These are phyloP conservation scores for Hypomecis atomaria DNA, from an alignment of 2,888 invertebrate species.

Conservation along the genomic window DNA sequence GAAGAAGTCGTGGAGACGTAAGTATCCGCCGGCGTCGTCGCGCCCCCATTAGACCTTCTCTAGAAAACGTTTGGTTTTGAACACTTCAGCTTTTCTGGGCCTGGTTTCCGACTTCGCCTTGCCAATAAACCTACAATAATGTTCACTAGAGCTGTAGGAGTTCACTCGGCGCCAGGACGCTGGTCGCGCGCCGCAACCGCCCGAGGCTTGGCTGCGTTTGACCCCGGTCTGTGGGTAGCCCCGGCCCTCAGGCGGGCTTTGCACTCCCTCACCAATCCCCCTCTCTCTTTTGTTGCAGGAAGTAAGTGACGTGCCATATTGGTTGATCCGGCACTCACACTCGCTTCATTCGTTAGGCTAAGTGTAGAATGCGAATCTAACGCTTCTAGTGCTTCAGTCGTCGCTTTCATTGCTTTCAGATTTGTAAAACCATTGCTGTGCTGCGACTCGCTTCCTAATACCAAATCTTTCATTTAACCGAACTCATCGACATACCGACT, in stretches of 20 bases:
- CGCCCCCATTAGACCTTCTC: conserved; percentile 36
- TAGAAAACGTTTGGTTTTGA: conserved; percentile 74
- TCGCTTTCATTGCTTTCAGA: conserved; percentile 76
- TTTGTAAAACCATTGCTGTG: conserved; percentile 57
- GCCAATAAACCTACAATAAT: conserved; percentile 61
- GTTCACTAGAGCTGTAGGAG: conserved; percentile 52
- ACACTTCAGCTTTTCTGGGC: conserved; percentile 75
- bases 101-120: conserved; percentile 74
- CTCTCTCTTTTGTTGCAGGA: conserved; percentile 84
- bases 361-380: conserved; percentile 70
- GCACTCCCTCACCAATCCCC: conserved; percentile 80
- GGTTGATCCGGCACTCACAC: conserved; percentile 79
- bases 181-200: conserved; percentile 54
- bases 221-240: conserved; percentile 61
- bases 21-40: conserved; percentile 69
- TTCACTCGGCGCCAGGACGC: conserved; percentile 45
- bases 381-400: conserved; percentile 74
- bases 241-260: conserved; percentile 63
- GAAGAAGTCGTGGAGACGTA: conserved; percentile 92
- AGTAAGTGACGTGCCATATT: conserved; percentile 84
- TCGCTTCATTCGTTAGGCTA: conserved; percentile 78
- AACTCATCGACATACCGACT: conserved; percentile 42
- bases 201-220: conserved; percentile 69
- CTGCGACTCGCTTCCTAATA: conserved; percentile 61
- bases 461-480: conserved; percentile 59